These are phyloP conservation scores for Aphelenchoides fujianensis DNA, from an alignment of 1,140 invertebrate genomes.

Conservation along the genomic window DNA sequence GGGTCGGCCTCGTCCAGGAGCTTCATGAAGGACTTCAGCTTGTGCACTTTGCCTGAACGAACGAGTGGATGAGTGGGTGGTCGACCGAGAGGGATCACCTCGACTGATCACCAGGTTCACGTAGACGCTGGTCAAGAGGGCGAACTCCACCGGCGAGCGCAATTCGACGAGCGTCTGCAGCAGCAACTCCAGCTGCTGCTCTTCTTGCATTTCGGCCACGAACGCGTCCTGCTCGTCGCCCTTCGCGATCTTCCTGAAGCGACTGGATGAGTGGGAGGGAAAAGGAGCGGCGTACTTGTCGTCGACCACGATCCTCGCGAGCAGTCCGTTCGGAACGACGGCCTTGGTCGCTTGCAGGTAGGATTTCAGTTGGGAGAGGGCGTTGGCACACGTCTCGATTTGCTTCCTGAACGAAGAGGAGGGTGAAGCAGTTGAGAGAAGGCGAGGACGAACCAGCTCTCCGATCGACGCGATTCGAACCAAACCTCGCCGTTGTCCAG, in stretches of 20 bases:
- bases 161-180: not conserved
- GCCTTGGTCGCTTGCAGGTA: not conserved
- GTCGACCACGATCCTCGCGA: not conserved
- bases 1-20: no score
- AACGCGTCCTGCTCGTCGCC: no score
- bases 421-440: not conserved
- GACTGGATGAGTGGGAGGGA: no score
- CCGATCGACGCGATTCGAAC: not conserved
- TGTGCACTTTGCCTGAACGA: constrained; percentile 5
- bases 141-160: not conserved
- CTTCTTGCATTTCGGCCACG: no score
- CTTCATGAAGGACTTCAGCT: not conserved
- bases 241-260: no score
- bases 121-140: not conserved
- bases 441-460: not conserved
- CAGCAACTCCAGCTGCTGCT: not conserved
- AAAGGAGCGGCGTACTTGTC: not conserved
- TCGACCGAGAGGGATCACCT: not conserved
- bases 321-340: not conserved
- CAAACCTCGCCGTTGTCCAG: constrained; percentile 3
- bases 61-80: not conserved
- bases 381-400: not conserved
- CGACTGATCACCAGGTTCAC: not conserved
- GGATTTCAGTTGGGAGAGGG: not conserved
- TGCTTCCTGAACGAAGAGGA: not conserved